Evolutionary conservation across 2,888 invertebrate species (phyloP), one percentile per base, ranked within the genome.

Genomic region (Microctonus hyperodae): DNA sequence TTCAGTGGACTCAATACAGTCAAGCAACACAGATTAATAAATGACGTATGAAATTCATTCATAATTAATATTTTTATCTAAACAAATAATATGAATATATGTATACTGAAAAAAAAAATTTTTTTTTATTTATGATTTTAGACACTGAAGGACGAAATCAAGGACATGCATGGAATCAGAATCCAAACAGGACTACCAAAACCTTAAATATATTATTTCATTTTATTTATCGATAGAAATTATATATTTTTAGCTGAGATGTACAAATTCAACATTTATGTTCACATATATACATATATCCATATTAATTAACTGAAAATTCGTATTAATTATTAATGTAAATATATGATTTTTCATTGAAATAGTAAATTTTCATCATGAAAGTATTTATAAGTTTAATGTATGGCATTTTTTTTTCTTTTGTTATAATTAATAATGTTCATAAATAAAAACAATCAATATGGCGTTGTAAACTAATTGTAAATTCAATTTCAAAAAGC

Each of bases 131-230:
- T 67, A 48, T 64, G 67, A 69, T 81, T 80, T 57, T 75, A 87
- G 87, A 88, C 88, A 5, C 85, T 95, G 48, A 91, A 91, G 78
- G 88, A 88, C 73, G 91, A 94, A 85, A 94, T 95, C 70, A 91
- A 91, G 75, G 88, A 90, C 76, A 94, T 94, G 91, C 95, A 95
- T 81, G 95, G 94, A 9, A 86, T 95, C 62, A 87, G 93, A 71
- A 92, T 95, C 75, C 88, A 90, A 73, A 94, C 94, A 0, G 86
- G 87, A 55, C 44, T 70, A 16, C 72, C 72, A 40, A 16, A 22
- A 48, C 22, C 28, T 48, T 60, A 28, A 35, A 7, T 51, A n/a
- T n/a, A 35, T 58, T 23, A 56, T 56, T 33, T 55, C 10, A 55
- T 16, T 56, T 7, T 9, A 33, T 56, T 2, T 33, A 56, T 33